Base-by-base conservation (phyloP, 2,888 invertebrate genomes). In the Volucella bombylans region DNA sequence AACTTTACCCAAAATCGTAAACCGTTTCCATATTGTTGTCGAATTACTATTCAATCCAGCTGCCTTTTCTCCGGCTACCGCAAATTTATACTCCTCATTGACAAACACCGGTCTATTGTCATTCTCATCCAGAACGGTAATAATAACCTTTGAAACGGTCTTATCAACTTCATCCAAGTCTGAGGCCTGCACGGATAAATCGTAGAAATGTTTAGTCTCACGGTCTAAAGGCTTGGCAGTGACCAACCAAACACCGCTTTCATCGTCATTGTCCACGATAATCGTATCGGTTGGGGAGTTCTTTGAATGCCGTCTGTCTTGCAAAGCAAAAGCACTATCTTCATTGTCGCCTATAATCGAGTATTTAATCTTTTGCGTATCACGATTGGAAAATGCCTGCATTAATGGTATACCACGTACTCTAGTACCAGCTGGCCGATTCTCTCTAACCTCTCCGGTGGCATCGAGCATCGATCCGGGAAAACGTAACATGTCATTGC, bases 51-150 rank as follows among this genome's bases (percentile, higher is more conserved):
- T 92, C 86, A 93, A 92, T 88, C 93, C 94, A 31, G 93, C 92
- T 3, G 92, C 81, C 47, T 93, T 92, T 73, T 94, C 94, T 47
- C 95, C 95, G 72, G 95, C 95, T 41, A 96, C 93, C 88, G 95
- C 93, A 90, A 97, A 97, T 87, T 95, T 94, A 90, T 97, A 97
- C 61, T 95, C 93, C 78, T 94, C 94, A 87, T 95, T 94, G 49
- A 95, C 94, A 91, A 98, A 98, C 47, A 95, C 93, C 0, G 98
- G 98, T 83, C 95, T 94, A 91, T 98, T 98, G 91, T 98, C 98
- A 90, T 98, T 98, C 90, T 96, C 96, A 90, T 98, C 97, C 31
- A 95, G 92, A 38, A 99, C 94, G 18, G 94, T 94, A 49, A 98
- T 93, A 57, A 93, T 93, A 11, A 98, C 94, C 87, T 95, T 95